Conservation (phyloP, 2,113 vertebrate genomes). For the Pterophyllum scalare region DNA sequence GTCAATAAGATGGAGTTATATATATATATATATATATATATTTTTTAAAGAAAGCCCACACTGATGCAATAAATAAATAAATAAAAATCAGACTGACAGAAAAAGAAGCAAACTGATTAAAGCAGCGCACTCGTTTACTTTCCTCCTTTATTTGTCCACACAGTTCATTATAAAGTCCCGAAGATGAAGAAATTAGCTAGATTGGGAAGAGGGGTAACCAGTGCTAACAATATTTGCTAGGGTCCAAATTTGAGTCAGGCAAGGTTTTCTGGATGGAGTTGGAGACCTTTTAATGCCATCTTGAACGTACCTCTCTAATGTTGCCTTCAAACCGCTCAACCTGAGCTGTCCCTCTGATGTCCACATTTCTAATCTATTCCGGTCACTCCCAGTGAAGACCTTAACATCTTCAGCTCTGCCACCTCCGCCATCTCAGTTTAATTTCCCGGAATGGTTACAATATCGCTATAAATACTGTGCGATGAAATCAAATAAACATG, state of each 20-base stretch:
- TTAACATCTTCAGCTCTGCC: not conserved
- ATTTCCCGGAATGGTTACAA: not conserved
- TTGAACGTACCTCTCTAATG: not conserved
- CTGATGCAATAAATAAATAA: not conserved
- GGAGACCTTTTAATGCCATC: not conserved
- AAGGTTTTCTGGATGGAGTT: not conserved
- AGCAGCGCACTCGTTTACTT: constrained; percentile 53
- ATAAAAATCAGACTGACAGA: constrained; percentile 24
- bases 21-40: not conserved
- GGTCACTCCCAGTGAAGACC: not conserved
- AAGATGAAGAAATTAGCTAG: not conserved
- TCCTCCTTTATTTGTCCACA: not conserved
- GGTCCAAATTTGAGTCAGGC: not conserved
- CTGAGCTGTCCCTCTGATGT: not conserved
- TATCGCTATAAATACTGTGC: not conserved
- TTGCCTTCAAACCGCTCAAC: not conserved
- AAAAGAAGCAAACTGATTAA: constrained; percentile 3
- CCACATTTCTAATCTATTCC: not conserved
- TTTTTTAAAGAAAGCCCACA: constrained; percentile 23
- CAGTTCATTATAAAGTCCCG: not conserved
- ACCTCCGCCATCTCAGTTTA: not conserved
- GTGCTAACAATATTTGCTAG: not conserved
- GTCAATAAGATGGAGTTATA: not conserved
- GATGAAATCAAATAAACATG: not conserved
- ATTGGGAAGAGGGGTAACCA: not conserved